A percentile compares a stretch with the other conserved stretches of the same genome.
Conservation (phyloP, 2,113 vertebrate species). For the Ceyx melanurus region DNA sequence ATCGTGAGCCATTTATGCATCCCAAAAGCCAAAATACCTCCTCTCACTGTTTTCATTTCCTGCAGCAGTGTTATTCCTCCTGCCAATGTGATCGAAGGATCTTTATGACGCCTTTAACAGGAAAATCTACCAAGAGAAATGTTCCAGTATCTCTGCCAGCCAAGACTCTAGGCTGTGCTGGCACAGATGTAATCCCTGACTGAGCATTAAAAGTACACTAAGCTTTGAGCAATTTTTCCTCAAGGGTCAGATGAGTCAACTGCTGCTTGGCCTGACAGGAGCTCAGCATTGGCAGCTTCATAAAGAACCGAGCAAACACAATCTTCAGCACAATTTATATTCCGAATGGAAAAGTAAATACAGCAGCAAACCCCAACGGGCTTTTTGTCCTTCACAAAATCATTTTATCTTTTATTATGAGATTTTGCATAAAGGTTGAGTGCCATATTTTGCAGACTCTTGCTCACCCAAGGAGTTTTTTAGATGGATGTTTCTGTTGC, state of each 20-base stretch:
- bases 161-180: not conserved
- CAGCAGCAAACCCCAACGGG: not conserved
- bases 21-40: not conserved
- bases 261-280: not conserved
- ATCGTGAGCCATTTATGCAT: not conserved
- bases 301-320: not conserved
- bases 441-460: not conserved
- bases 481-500: not conserved
- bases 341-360: slow-evolving; percentile 27
- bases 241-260: slow-evolving; percentile 32
- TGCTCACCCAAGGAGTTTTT: not conserved
- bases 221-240: slow-evolving; percentile 26
- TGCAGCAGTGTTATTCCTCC: not conserved
- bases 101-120: not conserved
- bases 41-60: not conserved
- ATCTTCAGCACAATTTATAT: not conserved
- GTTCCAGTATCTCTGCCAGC: not conserved
- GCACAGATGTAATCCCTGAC: not conserved
- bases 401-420: not conserved
- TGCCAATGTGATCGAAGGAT: not conserved
- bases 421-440: not conserved
- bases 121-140: not conserved
- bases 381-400: not conserved
- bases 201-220: not conserved
- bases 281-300: slow-evolving; percentile 15